phyloP scores from a whole-genome alignment of 2,797 vertebrate species.

The Scarus forsteni region DNA sequence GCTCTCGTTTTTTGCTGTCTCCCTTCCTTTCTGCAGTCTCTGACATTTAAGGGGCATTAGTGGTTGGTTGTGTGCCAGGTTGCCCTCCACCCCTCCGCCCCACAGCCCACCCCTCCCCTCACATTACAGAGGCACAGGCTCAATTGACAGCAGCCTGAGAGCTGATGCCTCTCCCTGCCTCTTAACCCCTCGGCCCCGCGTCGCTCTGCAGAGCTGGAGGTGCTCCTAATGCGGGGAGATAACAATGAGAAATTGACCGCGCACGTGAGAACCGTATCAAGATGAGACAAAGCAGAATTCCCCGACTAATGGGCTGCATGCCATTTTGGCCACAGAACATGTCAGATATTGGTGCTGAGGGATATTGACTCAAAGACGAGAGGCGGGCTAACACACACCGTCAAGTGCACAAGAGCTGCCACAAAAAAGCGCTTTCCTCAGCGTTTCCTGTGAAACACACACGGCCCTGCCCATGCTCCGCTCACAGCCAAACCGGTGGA shows the following conservation, averaged over 20 bases:
- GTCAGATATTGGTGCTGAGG: constrained; percentile 77
- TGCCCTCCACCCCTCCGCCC: constrained; percentile 42
- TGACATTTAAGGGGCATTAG: constrained; percentile 83
- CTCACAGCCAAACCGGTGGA: constrained; percentile 73
- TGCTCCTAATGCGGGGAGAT: constrained; percentile 37
- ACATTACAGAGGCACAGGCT: constrained; percentile 62
- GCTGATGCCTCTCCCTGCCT: constrained; percentile 58
- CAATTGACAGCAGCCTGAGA: constrained; percentile 65
- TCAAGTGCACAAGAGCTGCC: constrained; percentile 71
- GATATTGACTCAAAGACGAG: constrained; percentile 63
- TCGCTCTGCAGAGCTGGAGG: constrained; percentile 36
- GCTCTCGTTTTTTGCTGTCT: constrained; percentile 62
- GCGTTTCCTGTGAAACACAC: constrained; percentile 81
- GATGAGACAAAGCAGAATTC: constrained; percentile 34
- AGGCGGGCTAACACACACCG: constrained; percentile 54
- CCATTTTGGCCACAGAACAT: constrained; percentile 72
- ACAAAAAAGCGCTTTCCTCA: constrained; percentile 81
- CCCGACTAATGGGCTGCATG: constrained; percentile 33
- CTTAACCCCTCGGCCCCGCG: constrained; percentile 46
- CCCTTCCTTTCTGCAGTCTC: constrained; percentile 65
- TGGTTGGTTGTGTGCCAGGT: constrained; percentile 77
- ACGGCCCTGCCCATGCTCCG: constrained; percentile 59
- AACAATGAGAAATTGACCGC: constrained; percentile 31
- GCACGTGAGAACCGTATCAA: constrained; percentile 35
- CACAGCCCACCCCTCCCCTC: constrained; percentile 30